A percentile compares a stretch with the other conserved stretches of the same genome.
phyloP scores from a whole-genome alignment of 1,140 invertebrate genomes.

The Periplaneta americana region DNA sequence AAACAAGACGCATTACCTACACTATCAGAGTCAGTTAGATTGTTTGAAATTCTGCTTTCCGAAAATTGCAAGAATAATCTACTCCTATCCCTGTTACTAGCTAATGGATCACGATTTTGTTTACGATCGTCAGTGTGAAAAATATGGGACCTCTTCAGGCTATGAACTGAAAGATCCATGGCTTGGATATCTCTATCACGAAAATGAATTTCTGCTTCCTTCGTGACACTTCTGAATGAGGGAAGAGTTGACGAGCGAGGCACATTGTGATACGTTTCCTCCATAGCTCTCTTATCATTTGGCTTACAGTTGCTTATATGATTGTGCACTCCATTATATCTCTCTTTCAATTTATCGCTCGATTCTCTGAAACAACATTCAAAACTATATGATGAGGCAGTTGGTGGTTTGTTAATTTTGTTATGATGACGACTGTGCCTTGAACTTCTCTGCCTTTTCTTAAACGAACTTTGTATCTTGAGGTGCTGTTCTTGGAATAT shows the following conservation, averaged over 20 bases:
- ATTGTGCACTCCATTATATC: neutral
- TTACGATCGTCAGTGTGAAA: neutral
- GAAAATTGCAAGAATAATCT: neutral
- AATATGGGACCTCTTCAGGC: neutral
- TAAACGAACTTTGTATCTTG: conserved; percentile 18
- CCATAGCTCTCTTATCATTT: too few species aligned
- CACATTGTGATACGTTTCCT: neutral
- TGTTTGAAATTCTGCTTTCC: neutral
- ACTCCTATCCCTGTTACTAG: neutral
- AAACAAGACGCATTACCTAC: neutral
- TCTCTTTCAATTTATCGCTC: neutral
- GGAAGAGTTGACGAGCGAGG: neutral
- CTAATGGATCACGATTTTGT: neutral
- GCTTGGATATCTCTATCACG: neutral
- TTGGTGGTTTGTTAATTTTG: neutral
- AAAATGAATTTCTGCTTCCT: neutral
- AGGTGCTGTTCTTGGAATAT: conserved; percentile 26
- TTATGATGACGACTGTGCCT: neutral
- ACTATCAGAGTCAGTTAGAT: neutral
- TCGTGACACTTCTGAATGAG: neutral
- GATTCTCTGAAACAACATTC: neutral
- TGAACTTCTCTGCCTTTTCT: neutral
- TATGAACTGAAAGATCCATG: too few species aligned
- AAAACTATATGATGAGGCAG: neutral
- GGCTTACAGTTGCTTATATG: neutral